Evolutionary conservation across 2,797 vertebrate species (phyloP).

Genomic region (Mareca strepera): DNA sequence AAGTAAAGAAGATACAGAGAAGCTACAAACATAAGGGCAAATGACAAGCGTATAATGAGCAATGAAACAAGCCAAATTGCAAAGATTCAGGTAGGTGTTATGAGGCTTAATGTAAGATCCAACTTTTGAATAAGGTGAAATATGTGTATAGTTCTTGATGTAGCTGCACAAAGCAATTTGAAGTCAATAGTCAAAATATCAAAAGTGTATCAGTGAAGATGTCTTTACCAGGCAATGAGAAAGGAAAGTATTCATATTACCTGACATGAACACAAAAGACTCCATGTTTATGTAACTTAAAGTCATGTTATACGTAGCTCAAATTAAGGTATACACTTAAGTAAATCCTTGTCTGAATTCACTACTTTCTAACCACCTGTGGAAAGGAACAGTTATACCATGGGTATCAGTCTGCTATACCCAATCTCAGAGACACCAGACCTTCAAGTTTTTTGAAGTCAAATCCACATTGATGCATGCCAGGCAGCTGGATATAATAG

Average conservation of each 20-base stretch:
- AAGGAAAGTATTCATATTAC: neutral
- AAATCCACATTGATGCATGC: neutral
- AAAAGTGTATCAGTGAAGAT: neutral
- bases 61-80: neutral
- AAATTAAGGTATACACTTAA: neutral
- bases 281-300: neutral
- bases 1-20: neutral
- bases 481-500: neutral
- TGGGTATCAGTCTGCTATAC: neutral
- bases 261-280: neutral
- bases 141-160: neutral
- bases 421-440: neutral
- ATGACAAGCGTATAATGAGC: neutral
- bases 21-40: neutral
- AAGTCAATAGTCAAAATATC: neutral
- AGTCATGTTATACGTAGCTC: fast-evolving
- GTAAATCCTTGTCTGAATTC: neutral
- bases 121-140: neutral
- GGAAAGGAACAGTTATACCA: neutral
- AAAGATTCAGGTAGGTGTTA: neutral
- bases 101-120: neutral
- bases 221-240: neutral
- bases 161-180: neutral
- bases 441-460: neutral
- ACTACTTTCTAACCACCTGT: neutral